These are phyloP conservation scores for Chrysocyon brachyurus DNA, from an alignment of 2,797 vertebrate genomes.

Conservation along the genomic window DNA sequence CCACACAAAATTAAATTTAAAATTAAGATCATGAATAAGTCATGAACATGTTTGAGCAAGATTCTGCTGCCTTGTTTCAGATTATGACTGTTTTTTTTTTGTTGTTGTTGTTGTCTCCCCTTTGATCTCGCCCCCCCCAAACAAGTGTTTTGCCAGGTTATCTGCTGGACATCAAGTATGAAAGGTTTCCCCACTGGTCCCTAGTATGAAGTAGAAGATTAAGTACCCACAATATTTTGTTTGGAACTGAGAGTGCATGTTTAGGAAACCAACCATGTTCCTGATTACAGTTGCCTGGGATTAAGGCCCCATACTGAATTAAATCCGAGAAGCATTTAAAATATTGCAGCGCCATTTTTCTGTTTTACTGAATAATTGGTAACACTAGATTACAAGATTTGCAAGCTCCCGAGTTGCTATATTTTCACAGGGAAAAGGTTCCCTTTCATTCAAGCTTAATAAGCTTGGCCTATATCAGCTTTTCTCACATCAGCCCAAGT, in stretches of 20 bases:
- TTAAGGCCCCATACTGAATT: slow-evolving; percentile 81
- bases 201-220: slow-evolving; percentile 62
- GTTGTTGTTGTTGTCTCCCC: not conserved
- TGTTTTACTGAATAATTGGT: slow-evolving; percentile 87
- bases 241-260: slow-evolving; percentile 79
- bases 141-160: slow-evolving; percentile 63
- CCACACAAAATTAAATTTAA: slow-evolving; percentile 53
- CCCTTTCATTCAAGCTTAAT: slow-evolving; percentile 89
- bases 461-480: slow-evolving; percentile 89
- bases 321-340: slow-evolving; percentile 82
- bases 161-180: slow-evolving; percentile 47
- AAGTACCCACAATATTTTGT: slow-evolving; percentile 83
- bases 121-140: not conserved
- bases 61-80: not conserved
- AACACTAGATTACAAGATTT: slow-evolving; percentile 90
- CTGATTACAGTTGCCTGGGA: slow-evolving; percentile 85
- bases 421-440: slow-evolving; percentile 87
- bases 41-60: not conserved
- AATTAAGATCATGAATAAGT: slow-evolving; percentile 31
- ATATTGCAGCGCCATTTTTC: slow-evolving; percentile 89
- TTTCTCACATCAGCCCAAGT: slow-evolving; percentile 91
- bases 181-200: slow-evolving; percentile 56
- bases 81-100: slow-evolving; percentile 4
- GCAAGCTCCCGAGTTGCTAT: slow-evolving; percentile 85
- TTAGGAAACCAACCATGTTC: slow-evolving; percentile 83